A percentile compares a stretch with the other conserved stretches of the same genome.
Evolutionary conservation across 2,113 vertebrate genomes (phyloP).

Genomic region (Menidia beryllina): DNA sequence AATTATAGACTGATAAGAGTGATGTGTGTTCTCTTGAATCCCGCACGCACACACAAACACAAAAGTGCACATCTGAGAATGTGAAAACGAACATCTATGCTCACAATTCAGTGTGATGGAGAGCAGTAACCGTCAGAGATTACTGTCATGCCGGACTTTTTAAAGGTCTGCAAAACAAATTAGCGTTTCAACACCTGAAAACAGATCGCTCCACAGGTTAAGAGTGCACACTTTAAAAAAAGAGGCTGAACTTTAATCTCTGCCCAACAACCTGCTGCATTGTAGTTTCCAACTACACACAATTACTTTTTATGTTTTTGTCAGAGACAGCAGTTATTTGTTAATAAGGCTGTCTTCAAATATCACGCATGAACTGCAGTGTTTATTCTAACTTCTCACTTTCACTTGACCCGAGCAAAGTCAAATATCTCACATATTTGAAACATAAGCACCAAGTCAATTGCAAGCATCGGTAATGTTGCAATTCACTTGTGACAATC

Average conservation of each 20-base stretch:
- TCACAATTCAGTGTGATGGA: constrained; percentile 11
- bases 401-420: background rate
- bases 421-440: constrained; percentile 1
- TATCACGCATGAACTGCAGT: background rate
- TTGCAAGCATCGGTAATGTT: background rate
- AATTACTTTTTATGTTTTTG: background rate
- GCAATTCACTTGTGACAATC: background rate
- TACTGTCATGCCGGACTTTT: constrained; percentile 54
- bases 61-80: constrained; percentile 10
- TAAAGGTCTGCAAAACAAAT: constrained; percentile 50
- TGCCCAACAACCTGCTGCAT: background rate
- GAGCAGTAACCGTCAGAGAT: constrained; percentile 33
- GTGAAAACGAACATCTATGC: constrained; percentile 9
- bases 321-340: background rate
- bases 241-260: background rate
- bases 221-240: background rate
- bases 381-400: background rate
- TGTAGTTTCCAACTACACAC: constrained; percentile 10
- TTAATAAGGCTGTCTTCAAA: background rate
- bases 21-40: background rate
- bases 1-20: constrained; percentile 9
- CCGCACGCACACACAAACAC: constrained; percentile 6
- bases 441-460: background rate
- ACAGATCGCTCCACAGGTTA: background rate
- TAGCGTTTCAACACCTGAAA: constrained; percentile 21